Evolutionary conservation across 2,888 invertebrate species (phyloP).

Genomic region (Blera fallax): DNA sequence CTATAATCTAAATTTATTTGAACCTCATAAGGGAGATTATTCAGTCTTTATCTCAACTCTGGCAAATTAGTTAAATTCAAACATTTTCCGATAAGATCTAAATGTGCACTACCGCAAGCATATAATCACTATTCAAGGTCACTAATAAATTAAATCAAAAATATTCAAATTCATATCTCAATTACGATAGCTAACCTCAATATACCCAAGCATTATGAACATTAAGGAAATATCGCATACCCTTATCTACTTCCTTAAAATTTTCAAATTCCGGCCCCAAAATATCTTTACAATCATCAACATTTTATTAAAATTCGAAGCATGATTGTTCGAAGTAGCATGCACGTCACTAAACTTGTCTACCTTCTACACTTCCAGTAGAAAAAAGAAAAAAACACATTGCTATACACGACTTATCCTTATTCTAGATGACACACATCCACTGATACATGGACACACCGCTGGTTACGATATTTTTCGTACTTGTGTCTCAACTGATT

Average conservation of each 20-base stretch:
- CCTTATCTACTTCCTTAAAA: background rate
- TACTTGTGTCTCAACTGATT: conserved; percentile 23
- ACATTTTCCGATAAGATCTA: too few species aligned
- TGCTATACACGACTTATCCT: conserved; percentile 14
- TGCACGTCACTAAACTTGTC: background rate
- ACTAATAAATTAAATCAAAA: background rate
- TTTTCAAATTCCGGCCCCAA: background rate
- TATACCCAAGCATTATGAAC: background rate
- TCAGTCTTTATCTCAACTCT: too few species aligned
- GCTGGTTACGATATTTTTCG: background rate
- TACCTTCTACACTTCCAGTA: background rate
- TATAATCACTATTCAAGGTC: background rate
- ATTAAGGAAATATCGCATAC: background rate
- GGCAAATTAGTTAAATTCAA: too few species aligned
- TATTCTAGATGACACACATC: background rate
- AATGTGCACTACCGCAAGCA: too few species aligned
- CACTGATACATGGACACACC: background rate
- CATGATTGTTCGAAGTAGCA: conserved; percentile 17
- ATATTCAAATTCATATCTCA: background rate
- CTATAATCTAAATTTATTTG: too few species aligned
- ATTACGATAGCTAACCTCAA: background rate
- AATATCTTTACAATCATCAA: conserved; percentile 5
- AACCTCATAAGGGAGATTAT: too few species aligned
- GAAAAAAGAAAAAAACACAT: conserved; percentile 23
- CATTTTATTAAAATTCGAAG: conserved; percentile 38